phyloP scores from a whole-genome alignment of 2,113 vertebrate genomes.

The Mobula birostris region DNA sequence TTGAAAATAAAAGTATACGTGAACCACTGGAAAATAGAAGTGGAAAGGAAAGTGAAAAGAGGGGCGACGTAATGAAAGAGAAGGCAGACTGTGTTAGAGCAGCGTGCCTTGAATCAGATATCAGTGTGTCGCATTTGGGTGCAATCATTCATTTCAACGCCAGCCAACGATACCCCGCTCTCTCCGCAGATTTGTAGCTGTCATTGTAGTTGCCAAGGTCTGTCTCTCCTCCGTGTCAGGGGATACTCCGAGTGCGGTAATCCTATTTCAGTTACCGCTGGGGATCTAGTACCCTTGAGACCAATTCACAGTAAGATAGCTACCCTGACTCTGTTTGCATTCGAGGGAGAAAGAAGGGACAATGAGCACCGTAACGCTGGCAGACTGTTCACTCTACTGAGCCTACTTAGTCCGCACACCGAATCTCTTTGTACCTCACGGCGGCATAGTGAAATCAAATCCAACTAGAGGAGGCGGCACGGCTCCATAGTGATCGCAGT shows the following conservation, averaged over 20 bases:
- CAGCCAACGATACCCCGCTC: background rate
- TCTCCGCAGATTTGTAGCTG: background rate
- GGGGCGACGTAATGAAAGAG: background rate
- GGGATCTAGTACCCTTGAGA: background rate
- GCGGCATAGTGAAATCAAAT: background rate
- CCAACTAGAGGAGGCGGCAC: background rate
- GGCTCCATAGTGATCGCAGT: too few species aligned
- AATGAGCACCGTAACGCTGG: background rate
- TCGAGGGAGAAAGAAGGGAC: background rate
- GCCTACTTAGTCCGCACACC: background rate
- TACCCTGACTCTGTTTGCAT: background rate
- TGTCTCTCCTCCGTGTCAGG: background rate
- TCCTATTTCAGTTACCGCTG: background rate
- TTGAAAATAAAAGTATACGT: background rate
- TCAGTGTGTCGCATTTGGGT: background rate
- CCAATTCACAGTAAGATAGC: background rate
- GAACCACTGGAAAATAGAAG: background rate
- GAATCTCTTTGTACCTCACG: background rate
- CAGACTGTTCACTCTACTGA: background rate
- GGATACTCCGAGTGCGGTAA: background rate
- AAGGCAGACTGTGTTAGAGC: background rate
- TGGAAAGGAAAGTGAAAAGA: background rate
- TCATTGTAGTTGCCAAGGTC: background rate
- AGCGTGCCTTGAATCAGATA: slow-evolving; percentile 29
- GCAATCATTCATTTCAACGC: background rate